Base-by-base conservation (phyloP, 2,113 vertebrate genomes). In the Syngnathus scovelli region DNA sequence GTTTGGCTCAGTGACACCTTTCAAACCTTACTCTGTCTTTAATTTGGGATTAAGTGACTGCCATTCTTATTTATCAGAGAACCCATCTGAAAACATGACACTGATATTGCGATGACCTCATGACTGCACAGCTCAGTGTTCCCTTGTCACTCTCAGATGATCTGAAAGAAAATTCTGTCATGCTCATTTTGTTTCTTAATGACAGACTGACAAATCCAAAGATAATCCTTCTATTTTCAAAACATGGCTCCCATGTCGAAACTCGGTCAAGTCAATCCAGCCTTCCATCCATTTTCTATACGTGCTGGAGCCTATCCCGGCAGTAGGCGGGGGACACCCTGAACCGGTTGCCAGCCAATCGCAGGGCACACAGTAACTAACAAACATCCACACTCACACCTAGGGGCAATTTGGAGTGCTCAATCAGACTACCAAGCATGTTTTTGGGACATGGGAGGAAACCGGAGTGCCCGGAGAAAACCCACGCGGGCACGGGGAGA, bases 141-240 rank as follows among this genome's bases (percentile, higher is more conserved):
- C 61, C 69, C 36, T 18, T 19, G 13, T 56, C 66, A 66, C 49
- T 71, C 52, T 80, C 80, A 85, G 75, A 78, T 83, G 77, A 84
- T 84, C 80, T 71, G 70, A 39, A 66, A 75, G 72, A 67, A 64
- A 70, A 85, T 79, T 79, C 81, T 51, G 49, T 86, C 82, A 79
- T 11, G 64, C 78, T 80, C 55, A 21, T 87, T 82, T 73, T 66
- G 82, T 82, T 88, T 83, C 85, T 81, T 87, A 87, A 78, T 78
- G 80, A 86, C 71, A 81, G 88, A 88, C 74, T 84, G 84, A 85
- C 85, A 90, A 90, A 89, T 87, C 87, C 79, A 82, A 80, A 88
- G 86, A 86, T 87, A 87, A 89, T 86, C 83, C 65, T 13, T 81
- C 79, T 87, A 78, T 87, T 88, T 88, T 86, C 69, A 86, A 89